Evolutionary conservation across 1,140 invertebrate genomes (phyloP), one percentile per base, ranked within the genome.

Genomic region (Anastrepha obliqua): DNA sequence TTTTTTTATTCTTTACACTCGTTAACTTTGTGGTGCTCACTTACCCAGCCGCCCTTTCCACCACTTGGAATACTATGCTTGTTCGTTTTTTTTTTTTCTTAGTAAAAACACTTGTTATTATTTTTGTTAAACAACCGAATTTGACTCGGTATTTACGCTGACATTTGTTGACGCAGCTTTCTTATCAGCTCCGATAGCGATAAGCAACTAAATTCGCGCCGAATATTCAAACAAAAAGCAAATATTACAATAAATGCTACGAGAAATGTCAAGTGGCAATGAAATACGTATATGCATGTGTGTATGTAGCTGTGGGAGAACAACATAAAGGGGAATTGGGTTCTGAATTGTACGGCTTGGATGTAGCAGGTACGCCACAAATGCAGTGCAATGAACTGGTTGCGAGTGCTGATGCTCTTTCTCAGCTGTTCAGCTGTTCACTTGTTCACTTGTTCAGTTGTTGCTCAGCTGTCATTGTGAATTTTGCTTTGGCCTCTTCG

Each of bases 311-410:
- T 29, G 29, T 29, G 29, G 29, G 29, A 29, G 29, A 29, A 29
- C 29, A 29, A 29, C 29, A 29, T 29, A 29, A 29, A 29, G 51
- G 51, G 5, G 51, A 7, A 55, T 55, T 55, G 5, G 5, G 51
- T 9, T 55, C 51, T 55, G 5, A 8, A 55, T 11, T 55, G 6
- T 55, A 55, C 11, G 6, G 47, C 15, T 11, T 29, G 29, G 2
- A 1, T 78, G 44, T 17, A 55, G 44, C 70, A 20, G 51, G 74
- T 51, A 20, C 44, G 13, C 47, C 15, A 2, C 7, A 17, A 4
- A 29, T 0, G 51, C n/a, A 58, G 47, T 81, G 44, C 74, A 81
- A 55, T 81, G 74, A 81, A 81, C 74, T 81, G 47, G 42, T 55
- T 81, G 44, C 47, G 20, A 13, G 55, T 51, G 47, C n/a, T 13